Evolutionary conservation across 2,797 vertebrate genomes (phyloP).

Genomic region (Todus mexicanus): DNA sequence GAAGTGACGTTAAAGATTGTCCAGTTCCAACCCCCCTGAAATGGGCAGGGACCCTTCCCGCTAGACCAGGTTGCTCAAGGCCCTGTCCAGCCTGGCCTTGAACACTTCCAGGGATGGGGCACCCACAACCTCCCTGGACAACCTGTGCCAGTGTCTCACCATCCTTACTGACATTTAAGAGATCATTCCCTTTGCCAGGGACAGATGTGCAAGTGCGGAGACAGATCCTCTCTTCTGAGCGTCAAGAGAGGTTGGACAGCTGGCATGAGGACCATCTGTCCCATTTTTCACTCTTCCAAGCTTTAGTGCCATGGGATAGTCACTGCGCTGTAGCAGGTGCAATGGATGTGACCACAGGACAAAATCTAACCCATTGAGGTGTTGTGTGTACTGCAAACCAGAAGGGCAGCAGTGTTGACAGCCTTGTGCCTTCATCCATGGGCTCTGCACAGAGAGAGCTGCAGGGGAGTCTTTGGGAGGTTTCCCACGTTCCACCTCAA

Average conservation of each 20-base stretch:
- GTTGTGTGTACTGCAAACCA: background rate
- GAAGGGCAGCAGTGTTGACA: background rate
- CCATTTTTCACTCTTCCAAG: background rate
- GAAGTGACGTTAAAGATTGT: too few species aligned
- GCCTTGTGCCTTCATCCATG: background rate
- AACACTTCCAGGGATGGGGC: too few species aligned
- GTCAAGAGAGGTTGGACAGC: background rate
- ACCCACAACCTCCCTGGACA: too few species aligned
- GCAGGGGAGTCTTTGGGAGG: background rate
- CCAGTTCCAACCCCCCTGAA: too few species aligned
- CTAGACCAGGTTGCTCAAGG: too few species aligned
- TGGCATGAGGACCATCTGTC: accelerated
- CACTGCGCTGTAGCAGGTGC: accelerated
- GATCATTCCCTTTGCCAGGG: background rate
- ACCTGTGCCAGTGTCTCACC: too few species aligned
- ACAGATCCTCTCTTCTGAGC: background rate
- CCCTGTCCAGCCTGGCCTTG: too few species aligned
- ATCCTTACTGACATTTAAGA: too few species aligned
- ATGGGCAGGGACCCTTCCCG: too few species aligned
- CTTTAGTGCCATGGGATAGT: background rate
- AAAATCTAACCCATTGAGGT: background rate
- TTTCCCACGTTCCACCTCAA: background rate
- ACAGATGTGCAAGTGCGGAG: background rate
- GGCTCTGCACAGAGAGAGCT: background rate
- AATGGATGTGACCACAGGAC: background rate